Evolutionary conservation across 2,113 vertebrate species (phyloP).

Genomic region (Zosterops lateralis): DNA sequence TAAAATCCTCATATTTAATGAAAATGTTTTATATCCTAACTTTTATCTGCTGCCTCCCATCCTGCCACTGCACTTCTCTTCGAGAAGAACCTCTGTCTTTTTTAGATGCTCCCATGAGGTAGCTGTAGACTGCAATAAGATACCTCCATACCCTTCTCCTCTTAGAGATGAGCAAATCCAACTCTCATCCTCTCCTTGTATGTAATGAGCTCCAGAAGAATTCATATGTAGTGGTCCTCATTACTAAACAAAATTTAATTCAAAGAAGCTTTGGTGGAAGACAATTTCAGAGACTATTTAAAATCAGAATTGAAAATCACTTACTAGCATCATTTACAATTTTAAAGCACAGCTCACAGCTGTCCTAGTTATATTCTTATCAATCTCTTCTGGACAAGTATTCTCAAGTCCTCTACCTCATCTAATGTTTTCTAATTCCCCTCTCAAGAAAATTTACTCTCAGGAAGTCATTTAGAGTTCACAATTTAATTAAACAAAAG

Average conservation of each 20-base stretch:
- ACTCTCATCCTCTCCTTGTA: background rate
- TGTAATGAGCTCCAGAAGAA: background rate
- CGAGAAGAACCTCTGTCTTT: background rate
- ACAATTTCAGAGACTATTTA: conserved; percentile 40
- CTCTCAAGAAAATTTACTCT: conserved; percentile 62
- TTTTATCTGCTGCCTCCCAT: background rate
- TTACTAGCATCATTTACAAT: conserved; percentile 51
- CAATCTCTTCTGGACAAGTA: conserved; percentile 64
- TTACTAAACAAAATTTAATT: conserved; percentile 27
- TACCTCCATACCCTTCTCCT: background rate
- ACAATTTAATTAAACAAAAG: conserved; percentile 60
- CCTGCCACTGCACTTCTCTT: background rate
- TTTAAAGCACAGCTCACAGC: conserved; percentile 52
- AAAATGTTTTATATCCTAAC: background rate
- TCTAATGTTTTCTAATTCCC: conserved; percentile 52
- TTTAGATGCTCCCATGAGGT: background rate
- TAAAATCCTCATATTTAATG: background rate
- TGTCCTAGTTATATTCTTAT: conserved; percentile 54
- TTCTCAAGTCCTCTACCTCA: conserved; percentile 55
- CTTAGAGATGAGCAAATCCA: background rate
- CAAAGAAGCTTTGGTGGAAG: conserved; percentile 6
- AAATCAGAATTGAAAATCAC: conserved; percentile 54
- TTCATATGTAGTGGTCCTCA: background rate
- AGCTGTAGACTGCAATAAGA: background rate
- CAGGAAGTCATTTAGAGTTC: conserved; percentile 56